These are phyloP conservation scores for Rhagophthalmus giganteus DNA, from an alignment of 2,888 invertebrate species.

Conservation along the genomic window DNA sequence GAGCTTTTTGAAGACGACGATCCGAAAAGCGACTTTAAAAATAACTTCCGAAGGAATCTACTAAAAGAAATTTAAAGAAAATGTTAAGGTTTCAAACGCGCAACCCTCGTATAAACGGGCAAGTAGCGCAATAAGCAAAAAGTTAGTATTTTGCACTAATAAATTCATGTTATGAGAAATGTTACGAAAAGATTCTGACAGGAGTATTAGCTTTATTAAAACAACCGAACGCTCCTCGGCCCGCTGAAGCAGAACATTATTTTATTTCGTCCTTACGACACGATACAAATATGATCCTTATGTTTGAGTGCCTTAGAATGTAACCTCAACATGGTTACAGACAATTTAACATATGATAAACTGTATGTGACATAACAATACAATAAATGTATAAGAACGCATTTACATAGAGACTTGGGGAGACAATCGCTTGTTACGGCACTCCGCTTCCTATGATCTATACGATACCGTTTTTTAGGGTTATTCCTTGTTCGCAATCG, in stretches of 20 bases:
- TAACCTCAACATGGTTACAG: constrained; percentile 38
- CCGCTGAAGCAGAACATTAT: constrained; percentile 45
- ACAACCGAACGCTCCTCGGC: constrained; percentile 41
- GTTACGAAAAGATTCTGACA: constrained; percentile 7
- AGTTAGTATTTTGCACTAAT: not conserved
- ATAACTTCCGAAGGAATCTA: not conserved
- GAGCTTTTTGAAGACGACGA: not conserved
- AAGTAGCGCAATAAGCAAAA: too few relatives aligned
- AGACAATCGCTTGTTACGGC: constrained; percentile 29
- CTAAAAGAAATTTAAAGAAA: not conserved
- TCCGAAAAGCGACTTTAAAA: not conserved
- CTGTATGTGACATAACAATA: constrained; percentile 42
- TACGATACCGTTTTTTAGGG: constrained; percentile 26
- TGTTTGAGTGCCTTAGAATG: constrained; percentile 15
- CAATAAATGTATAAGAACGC: constrained; percentile 32
- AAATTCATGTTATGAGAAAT: constrained; percentile 1
- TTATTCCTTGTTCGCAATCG: constrained; percentile 25
- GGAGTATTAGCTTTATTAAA: constrained; percentile 47
- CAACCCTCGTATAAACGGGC: too few relatives aligned
- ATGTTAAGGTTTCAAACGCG: not conserved
- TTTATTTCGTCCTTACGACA: constrained; percentile 42
- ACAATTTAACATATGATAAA: constrained; percentile 49
- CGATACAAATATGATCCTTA: constrained; percentile 22
- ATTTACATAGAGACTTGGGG: constrained; percentile 31
- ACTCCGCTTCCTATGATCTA: constrained; percentile 24